Base-by-base conservation (phyloP, 2,888 invertebrate genomes). In the Chironomus riparius region DNA sequence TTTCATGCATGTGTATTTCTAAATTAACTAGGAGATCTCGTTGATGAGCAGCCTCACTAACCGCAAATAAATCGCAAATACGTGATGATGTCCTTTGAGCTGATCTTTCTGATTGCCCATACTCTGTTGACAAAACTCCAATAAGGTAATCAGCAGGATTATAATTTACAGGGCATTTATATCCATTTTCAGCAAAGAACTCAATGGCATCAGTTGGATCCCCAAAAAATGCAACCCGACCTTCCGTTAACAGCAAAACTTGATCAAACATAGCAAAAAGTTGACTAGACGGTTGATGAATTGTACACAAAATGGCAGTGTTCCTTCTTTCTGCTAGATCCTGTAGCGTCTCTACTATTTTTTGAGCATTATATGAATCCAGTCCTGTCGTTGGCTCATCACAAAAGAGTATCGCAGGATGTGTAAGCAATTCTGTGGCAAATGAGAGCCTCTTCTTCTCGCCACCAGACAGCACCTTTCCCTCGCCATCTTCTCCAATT, bases 71-170 rank as follows among this genome's bases (percentile, higher is more conserved):
- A 81, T 94, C 92, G 81, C 93, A 93, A 77, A 94, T 86, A 80
- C 87, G 88, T 80, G 89, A 89, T 21, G 92, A 88, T 0, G 90
- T 88, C 77, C 88, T 87, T 76, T 89, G 87, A 6, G 92, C 91
- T 0, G 89, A 89, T 12, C 88, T 86, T 81, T 95, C 94, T 4
- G 21, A 47, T 1, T 89, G 88, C 4, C 91, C 92, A 0, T 94
- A 92, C 22, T 91, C 89, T 1, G 91, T 86, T 0, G 96, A 94
- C 78, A 97, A 83, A 0, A 91, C 91, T 79, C 92, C 90, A 78
- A 97, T 92, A 80, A 94, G 90, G 84, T 92, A 94, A 82, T 97
- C 97, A 0, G 96, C 95, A 0, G 95, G 94, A 82, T 95, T 97
- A 85, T 91, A 95, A 72, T 91, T 91, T 48, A 87, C 85, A 0